Evolutionary conservation across 2,797 vertebrate genomes (phyloP).

Genomic region (Adelosebastes latens): DNA sequence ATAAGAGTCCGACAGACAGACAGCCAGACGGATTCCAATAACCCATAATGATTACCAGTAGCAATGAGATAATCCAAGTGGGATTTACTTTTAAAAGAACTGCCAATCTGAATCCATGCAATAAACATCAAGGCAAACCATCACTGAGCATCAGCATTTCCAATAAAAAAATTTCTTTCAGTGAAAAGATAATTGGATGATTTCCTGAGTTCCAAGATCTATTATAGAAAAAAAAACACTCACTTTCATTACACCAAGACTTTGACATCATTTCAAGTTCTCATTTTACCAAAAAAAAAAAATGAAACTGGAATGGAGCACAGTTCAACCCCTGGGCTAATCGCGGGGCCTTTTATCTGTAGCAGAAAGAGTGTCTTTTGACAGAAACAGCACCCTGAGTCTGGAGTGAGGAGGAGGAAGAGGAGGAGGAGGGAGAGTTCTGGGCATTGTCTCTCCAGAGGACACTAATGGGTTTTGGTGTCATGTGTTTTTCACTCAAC

Average conservation of each 20-base stretch:
- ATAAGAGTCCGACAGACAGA: not conserved
- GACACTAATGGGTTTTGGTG: slow-evolving; percentile 93
- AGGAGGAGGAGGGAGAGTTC: slow-evolving; percentile 79
- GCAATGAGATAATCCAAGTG: slow-evolving; percentile 25
- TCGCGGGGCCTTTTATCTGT: slow-evolving; percentile 86
- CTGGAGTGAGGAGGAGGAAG: slow-evolving; percentile 47
- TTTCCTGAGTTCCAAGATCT: slow-evolving; percentile 58
- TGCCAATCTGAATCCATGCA: slow-evolving; percentile 33
- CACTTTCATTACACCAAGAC: slow-evolving; percentile 76
- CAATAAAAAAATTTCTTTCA: slow-evolving; percentile 37
- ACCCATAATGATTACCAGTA: slow-evolving; percentile 23
- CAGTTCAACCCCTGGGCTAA: slow-evolving; percentile 88
- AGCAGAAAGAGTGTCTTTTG: slow-evolving; percentile 86
- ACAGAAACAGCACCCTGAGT: slow-evolving; percentile 74
- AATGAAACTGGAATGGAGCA: slow-evolving; percentile 76
- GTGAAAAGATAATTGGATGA: slow-evolving; percentile 64
- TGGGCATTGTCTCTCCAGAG: slow-evolving; percentile 89
- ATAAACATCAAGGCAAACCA: slow-evolving; percentile 45
- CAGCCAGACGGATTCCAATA: not conserved
- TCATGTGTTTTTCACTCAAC: slow-evolving; percentile 89
- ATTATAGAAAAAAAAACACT: slow-evolving; percentile 51
- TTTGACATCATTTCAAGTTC: slow-evolving; percentile 83
- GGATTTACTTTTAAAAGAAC: slow-evolving; percentile 28
- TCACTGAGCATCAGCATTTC: slow-evolving; percentile 46
- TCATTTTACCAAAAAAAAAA: slow-evolving; percentile 57